phyloP scores from a whole-genome alignment of 1,140 invertebrate genomes.

The Drosophila insularis region DNA sequence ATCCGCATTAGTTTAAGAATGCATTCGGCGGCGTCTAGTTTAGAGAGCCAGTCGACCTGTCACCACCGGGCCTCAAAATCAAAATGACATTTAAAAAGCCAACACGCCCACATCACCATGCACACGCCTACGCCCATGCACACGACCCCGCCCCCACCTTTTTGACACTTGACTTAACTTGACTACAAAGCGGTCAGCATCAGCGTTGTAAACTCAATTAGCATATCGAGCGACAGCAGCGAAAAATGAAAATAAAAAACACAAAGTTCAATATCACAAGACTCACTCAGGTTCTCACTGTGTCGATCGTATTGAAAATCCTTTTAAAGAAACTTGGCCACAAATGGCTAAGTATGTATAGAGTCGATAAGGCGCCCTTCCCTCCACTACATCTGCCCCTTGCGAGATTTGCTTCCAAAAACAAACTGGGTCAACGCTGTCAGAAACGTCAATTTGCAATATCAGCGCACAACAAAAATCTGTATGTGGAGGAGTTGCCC shows the following conservation, averaged over 20 bases:
- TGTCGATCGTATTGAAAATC: constrained; percentile 47
- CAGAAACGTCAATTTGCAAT: constrained; percentile 56
- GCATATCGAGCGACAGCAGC: constrained; percentile 49
- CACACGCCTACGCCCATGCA: constrained; percentile 17
- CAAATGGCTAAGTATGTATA: not conserved
- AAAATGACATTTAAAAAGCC: constrained; percentile 59
- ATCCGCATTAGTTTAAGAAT: constrained; percentile 53
- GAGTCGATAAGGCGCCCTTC: constrained; percentile 26
- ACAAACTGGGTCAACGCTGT: constrained; percentile 67
- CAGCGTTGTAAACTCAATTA: constrained; percentile 55
- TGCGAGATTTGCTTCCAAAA: not conserved
- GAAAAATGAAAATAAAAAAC: constrained; percentile 22
- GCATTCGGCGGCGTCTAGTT: too few species aligned
- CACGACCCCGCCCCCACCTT: constrained; percentile 33
- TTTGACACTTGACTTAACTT: constrained; percentile 39
- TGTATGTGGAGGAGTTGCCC: constrained; percentile 52
- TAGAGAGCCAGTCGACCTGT: constrained; percentile 48
- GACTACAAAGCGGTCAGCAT: constrained; percentile 53
- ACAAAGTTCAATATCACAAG: constrained; percentile 61
- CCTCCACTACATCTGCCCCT: constrained; percentile 13
- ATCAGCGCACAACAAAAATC: constrained; percentile 29
- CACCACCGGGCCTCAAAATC: constrained; percentile 53
- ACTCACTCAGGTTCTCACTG: not conserved
- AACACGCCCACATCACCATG: constrained; percentile 20
- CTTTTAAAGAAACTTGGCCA: constrained; percentile 67